phyloP scores from a whole-genome alignment of 2,797 vertebrate genomes.

The Squalus acanthias region DNA sequence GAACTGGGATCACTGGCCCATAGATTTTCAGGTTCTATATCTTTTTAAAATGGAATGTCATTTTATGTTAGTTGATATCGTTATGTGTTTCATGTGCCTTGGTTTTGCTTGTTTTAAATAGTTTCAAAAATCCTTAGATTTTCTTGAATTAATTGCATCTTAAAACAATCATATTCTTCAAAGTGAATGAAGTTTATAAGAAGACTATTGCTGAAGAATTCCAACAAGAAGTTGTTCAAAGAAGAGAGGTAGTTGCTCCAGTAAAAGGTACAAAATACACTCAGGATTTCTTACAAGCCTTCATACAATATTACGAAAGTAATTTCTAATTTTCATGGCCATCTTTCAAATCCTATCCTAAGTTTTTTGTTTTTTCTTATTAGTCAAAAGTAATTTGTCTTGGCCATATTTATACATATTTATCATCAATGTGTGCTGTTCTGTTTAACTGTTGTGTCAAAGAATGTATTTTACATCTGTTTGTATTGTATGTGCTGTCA shows the following conservation, averaged over 20 bases:
- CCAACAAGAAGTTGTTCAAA: not conserved
- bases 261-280: slow-evolving; percentile 12
- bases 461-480: not conserved
- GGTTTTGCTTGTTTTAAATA: not conserved
- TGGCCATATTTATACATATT: not conserved
- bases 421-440: not conserved
- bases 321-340: not conserved
- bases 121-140: not conserved
- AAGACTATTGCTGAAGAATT: not conserved
- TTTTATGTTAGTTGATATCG: not conserved
- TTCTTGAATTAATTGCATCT: slow-evolving; percentile 23
- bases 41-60: not conserved
- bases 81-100: not conserved
- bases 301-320: not conserved
- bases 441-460: not conserved
- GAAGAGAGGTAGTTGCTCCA: not conserved
- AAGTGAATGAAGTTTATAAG: not conserved
- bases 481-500: not conserved
- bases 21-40: not conserved
- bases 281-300: not conserved
- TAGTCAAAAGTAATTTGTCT: not conserved
- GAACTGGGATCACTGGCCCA: not conserved
- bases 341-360: not conserved
- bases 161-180: slow-evolving; percentile 33
- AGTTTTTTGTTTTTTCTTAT: not conserved